Base-by-base conservation (phyloP, 1,140 invertebrate genomes). In the Panagrolaimus sp. region DNA sequence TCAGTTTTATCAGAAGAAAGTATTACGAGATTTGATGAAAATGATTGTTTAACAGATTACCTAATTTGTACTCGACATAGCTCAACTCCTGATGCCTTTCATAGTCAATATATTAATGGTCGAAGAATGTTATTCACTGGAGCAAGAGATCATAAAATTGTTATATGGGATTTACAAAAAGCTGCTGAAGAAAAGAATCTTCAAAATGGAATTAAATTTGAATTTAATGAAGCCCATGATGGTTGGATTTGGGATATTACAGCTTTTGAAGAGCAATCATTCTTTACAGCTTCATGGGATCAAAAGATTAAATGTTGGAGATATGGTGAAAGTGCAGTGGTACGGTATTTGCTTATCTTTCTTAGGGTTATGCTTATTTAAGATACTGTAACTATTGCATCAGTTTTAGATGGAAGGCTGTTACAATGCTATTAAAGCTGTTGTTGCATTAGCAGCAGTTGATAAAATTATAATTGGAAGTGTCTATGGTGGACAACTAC, bases 11-110 rank as follows among this genome's bases (percentile, higher is more conserved):
- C 32, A 38, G 52, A 58, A 26, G 52, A 58, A 12, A 58, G 17
- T 28, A 26, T 58, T 17, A 10, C 14, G 17, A 12, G 52, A 58
- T 58, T 58, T 28, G 52, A 58, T 28, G 52, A 58, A 58, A 58
- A 58, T 58, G 52, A 58, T 14, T 58, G 52, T n/a, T 28, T 58
- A 21, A 58, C 52, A 2, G 52, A 58, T 28, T 58, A 58, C 17
- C 52, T 58, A 21, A 58, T 21, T 28, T 58, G 21, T 21, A 58
- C 52, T 12, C 52, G 28, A 21, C 52, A 58, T 28, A 58, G 14
- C 5, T 21, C 52, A 6, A 58, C 52, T 3, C 52, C 52, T 21
- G 52, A 58, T 58, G 52, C 21, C 0, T 58, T 58, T 26, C 17
- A 58, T 58, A 21, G 12, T 21, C 15, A 28, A 28, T 26, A 12